These are phyloP conservation scores for Schizotus pectinicornis DNA, from an alignment of 2,888 invertebrate genomes.

Conservation along the genomic window DNA sequence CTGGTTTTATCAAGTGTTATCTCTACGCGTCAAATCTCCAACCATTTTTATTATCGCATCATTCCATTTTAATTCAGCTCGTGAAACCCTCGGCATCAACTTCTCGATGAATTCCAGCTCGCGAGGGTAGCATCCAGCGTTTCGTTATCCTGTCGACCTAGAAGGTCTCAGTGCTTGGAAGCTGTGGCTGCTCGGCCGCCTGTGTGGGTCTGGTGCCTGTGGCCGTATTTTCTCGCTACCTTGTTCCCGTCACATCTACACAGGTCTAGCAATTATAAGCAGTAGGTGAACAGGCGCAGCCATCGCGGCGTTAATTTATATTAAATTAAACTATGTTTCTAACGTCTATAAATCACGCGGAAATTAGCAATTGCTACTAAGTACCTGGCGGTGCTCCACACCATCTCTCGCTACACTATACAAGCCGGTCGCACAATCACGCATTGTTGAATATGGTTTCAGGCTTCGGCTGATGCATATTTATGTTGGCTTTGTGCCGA, in stretches of 20 bases:
- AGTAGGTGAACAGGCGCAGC: background rate
- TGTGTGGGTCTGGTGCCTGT: background rate
- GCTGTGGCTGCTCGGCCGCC: too few species aligned
- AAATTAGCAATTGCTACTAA: conserved; percentile 7
- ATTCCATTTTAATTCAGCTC: too few species aligned
- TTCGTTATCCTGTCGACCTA: too few species aligned
- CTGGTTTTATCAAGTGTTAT: too few species aligned
- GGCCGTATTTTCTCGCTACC: background rate
- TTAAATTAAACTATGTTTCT: conserved; percentile 3
- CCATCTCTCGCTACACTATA: too few species aligned
- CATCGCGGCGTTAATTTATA: conserved; percentile 4
- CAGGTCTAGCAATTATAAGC: background rate
- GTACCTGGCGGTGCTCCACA: conserved; percentile 1
- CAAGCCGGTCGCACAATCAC: too few species aligned
- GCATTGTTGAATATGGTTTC: background rate
- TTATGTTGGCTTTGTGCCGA: background rate
- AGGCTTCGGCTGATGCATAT: conserved; percentile 1
- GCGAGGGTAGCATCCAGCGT: too few species aligned
- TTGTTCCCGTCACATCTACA: background rate
- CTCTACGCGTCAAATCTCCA: too few species aligned
- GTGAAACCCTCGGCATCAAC: too few species aligned
- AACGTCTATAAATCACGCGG: conserved; percentile 5
- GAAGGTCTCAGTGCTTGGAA: too few species aligned
- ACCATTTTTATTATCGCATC: too few species aligned
- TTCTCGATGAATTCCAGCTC: too few species aligned